Base-by-base conservation (phyloP, 1,140 invertebrate genomes). In the Bursaphelenchus mucronatus region DNA sequence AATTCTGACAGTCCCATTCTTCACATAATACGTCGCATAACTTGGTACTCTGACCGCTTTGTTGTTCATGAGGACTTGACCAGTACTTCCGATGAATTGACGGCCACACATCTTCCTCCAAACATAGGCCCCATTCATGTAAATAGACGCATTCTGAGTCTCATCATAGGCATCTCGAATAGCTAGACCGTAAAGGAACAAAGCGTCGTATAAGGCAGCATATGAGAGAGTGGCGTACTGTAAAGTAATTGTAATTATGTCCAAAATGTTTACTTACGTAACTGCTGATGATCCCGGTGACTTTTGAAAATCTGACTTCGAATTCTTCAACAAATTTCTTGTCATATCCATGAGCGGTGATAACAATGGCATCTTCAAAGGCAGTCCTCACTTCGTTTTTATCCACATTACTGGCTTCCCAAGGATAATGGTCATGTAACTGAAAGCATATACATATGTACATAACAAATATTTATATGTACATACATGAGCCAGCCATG, bases 301-400 rank as follows among this genome's bases (percentile, higher is more conserved):
- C 55, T 63, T 81, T 49, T 13, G 70, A 68, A 59, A 80, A 80
- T 21, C 70, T 54, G 17, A 58, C 49, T 52, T 81, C 68, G 64
- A 80, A 80, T 6, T 76, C 79, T 53, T 81, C 79, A 44, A 81
- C 73, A 57, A 80, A 80, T 64, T 80, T 79, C 21, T 75, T 80
- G 62, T 80, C 77, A 57, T 79, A 79, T 0, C 77, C 77, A 53
- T 76, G 73, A 19, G 54, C 54, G 6, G 78, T 80, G 51, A 80
- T 81, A 5, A 80, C 65, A 40, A 80, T 81, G 0, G 75, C 61
- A 15, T 81, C 66, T 47, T 81, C 79, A 59, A 70, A 80, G 13
- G 78, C 78, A 10, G 51, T 49, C 49, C 68, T 66, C 10, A 78
- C 76, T 64, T 81, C 78, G 15, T 30, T 54, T 64, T 81, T 80